Conservation (phyloP, 2,113 vertebrate species). For the Clupea harengus region DNA sequence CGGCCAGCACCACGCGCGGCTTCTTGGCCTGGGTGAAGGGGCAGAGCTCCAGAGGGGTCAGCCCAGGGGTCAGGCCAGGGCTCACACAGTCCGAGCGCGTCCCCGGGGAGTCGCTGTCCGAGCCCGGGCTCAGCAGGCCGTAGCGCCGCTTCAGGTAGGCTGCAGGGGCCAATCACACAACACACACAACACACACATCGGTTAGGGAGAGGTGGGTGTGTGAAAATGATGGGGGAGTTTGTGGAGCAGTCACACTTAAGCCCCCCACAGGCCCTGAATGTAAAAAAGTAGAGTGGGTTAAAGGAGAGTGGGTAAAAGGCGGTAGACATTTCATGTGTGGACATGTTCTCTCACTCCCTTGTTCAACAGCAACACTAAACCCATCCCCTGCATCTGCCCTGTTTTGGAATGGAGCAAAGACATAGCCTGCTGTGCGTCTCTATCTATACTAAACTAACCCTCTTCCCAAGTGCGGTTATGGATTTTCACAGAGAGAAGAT, state of each 20-base stretch:
- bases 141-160: constrained; percentile 95
- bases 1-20: constrained; percentile 87
- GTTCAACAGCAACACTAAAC: too few relatives aligned
- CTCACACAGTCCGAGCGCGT: constrained; percentile 86
- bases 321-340: background rate
- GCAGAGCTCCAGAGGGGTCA: constrained; percentile 80
- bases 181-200: background rate
- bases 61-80: constrained; percentile 74
- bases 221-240: too few relatives aligned
- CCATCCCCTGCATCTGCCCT: too few relatives aligned
- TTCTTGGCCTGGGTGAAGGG: constrained; percentile 91
- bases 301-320: too few relatives aligned
- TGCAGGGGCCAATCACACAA: constrained; percentile 46
- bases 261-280: background rate
- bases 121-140: constrained; percentile 85
- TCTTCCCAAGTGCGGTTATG: background rate
- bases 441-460: background rate
- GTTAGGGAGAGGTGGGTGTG: too few relatives aligned
- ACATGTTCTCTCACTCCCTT: background rate
- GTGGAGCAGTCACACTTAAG: too few relatives aligned
- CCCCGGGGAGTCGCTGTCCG: constrained; percentile 89
- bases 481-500: background rate
- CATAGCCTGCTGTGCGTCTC: too few relatives aligned
- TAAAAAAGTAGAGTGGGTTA: background rate
- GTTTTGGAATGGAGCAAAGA: too few relatives aligned